Conservation (phyloP, 1,140 invertebrate species). For the Oryzaephilus surinamensis region DNA sequence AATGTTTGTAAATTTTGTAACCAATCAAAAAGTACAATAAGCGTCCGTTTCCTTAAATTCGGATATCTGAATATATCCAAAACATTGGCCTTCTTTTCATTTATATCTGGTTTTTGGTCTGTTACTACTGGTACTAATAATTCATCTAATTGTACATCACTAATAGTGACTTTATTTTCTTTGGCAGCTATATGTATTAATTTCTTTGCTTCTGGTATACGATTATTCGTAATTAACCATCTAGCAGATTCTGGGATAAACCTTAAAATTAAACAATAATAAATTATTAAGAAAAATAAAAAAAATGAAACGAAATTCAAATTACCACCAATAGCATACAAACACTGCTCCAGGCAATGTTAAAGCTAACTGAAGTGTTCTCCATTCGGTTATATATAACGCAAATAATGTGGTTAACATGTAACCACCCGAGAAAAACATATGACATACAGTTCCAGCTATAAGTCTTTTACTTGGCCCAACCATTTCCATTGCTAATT, state of each 20-base stretch:
- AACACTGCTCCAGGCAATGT: slow-evolving; percentile 60
- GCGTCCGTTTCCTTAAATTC: slow-evolving; percentile 56
- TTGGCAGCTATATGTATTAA: slow-evolving; percentile 57
- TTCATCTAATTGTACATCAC: slow-evolving; percentile 43
- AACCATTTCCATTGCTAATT: slow-evolving; percentile 70
- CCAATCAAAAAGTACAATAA: slow-evolving; percentile 71
- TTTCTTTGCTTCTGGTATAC: slow-evolving; percentile 55
- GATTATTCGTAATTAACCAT: slow-evolving; percentile 70
- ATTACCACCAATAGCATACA: slow-evolving; percentile 68
- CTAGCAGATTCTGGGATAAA: slow-evolving; percentile 74
- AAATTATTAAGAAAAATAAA: background rate
- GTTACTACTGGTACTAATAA: slow-evolving; percentile 38
- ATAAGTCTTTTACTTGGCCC: slow-evolving; percentile 61
- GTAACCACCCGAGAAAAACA: slow-evolving; percentile 69
- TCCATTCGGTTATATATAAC: slow-evolving; percentile 64
- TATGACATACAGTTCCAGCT: slow-evolving; percentile 63
- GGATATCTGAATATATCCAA: slow-evolving; percentile 61
- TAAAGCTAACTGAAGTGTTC: slow-evolving; percentile 58
- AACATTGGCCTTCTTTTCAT: slow-evolving; percentile 42
- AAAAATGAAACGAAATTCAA: slow-evolving; percentile 14
- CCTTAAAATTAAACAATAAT: slow-evolving; percentile 33
- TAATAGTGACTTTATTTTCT: slow-evolving; percentile 51
- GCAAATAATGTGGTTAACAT: slow-evolving; percentile 61
- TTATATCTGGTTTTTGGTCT: slow-evolving; percentile 33
- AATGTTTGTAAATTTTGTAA: slow-evolving; percentile 30